Base-by-base conservation (phyloP, 2,797 vertebrate species). In the Phrynocephalus guinanensis region DNA sequence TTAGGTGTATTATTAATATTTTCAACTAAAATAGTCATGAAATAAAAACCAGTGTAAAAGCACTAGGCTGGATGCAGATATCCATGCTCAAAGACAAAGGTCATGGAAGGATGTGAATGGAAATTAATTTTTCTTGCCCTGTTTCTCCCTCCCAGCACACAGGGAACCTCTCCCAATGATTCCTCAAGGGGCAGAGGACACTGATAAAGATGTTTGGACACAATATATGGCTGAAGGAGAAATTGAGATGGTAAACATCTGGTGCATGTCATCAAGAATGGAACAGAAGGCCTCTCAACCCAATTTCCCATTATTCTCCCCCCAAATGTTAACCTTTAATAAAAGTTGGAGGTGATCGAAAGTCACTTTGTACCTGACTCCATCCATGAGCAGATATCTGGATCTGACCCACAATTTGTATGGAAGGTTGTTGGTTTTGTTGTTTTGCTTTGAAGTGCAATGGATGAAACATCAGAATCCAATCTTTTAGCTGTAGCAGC, bases 1-100 rank as follows among this genome's bases (percentile, higher is more conserved):
- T 93, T 93, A 92, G 89, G 56, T 79, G 28, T 83, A 79, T 93
- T 93, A 93, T 93, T 93, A 95, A 84, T 79, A n/a, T 87, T 83
- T 89, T 87, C 85, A 90, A 94, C 71, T 90, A 92, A 93, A 93
- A 91, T 91, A 91, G n/a, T 87, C 84, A 86, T 93, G 76, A 90
- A 92, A 80, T 68, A 87, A 88, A 63, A 85, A 90, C 79, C 88
- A 91, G 71, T 84, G 76, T 79, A 92, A 94, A 86, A 93, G 48
- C 52, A 72, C 56, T 56, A 5, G 78, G 26, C 18, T 80, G 78
- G n/a, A 63, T 38, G 3, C 78, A 63, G 56, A 24, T 13, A 83
- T 56, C 20, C 48, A 33, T 33, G 30, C 80, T 16, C n/a, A n/a
- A 16, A 70, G 26, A n/a, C 28, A 50, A 16, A 11, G 1, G 18